Conservation (phyloP, 1,140 invertebrate species). For the Globodera rostochiensis region DNA sequence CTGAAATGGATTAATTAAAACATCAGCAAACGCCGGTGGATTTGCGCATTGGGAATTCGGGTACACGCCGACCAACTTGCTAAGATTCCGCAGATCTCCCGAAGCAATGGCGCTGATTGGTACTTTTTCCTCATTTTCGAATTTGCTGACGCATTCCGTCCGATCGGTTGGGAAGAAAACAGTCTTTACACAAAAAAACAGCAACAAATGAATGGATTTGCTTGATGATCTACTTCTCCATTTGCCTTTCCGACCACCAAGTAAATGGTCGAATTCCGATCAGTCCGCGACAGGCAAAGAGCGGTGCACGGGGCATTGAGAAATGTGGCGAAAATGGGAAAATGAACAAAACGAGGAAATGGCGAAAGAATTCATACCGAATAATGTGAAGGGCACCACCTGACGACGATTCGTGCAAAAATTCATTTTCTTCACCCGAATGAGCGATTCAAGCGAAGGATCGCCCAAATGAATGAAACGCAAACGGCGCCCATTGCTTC, state of each 20-base stretch:
- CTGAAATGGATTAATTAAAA: constrained; percentile 35
- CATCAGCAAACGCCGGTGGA: background rate
- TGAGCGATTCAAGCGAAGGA: too few relatives aligned
- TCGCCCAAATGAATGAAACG: too few relatives aligned
- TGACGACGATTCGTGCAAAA: background rate
- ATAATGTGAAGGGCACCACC: constrained; percentile 35
- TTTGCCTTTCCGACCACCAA: constrained; percentile 50
- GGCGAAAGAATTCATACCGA: too few relatives aligned
- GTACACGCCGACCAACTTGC: constrained; percentile 31
- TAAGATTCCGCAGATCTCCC: constrained; percentile 47
- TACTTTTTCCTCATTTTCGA: constrained; percentile 34
- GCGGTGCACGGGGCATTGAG: constrained; percentile 53
- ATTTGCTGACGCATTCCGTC: constrained; percentile 42
- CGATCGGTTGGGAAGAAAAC: constrained; percentile 53
- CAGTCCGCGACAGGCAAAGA: constrained; percentile 30
- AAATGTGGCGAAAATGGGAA: constrained; percentile 40
- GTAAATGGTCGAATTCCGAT: constrained; percentile 27
- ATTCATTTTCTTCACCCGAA: background rate
- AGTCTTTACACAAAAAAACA: constrained; percentile 37
- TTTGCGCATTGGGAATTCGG: background rate
- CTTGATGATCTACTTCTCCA: constrained; percentile 42
- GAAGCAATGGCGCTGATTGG: constrained; percentile 47
- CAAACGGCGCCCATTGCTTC: too few relatives aligned
- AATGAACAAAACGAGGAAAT: too few relatives aligned
- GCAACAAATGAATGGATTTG: constrained; percentile 4